Evolutionary conservation across 2,797 vertebrate species (phyloP), one percentile per base, ranked within the genome.

Genomic region (Sebastes ruberrimus): DNA sequence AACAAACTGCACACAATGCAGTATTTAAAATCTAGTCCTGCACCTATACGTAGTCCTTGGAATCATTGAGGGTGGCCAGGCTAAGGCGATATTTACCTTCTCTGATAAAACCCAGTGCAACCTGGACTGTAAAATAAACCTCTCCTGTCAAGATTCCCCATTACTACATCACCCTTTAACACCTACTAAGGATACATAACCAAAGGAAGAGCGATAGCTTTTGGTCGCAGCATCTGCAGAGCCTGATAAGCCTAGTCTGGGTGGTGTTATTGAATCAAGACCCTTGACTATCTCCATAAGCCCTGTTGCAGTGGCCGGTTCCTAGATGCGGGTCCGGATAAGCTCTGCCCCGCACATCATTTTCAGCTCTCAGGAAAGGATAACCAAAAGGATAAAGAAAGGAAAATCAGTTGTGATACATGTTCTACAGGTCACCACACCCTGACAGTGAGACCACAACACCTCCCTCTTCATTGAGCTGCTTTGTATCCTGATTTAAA

Each of bases 241-340:
- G 71, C 74, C 84, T 46, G 92, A 93, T 93, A 94, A 93, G 90
- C 86, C 68, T 49, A 30, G 71, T 86, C 69, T 69, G 78, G 86
- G 80, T 88, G 84, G 88, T 83, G 79, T 92, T 88, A 88, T 88
- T 82, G 83, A 92, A 84, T 91, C 87, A 85, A 86, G 83, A 90
- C 86, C 89, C 88, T 89, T 91, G 81, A 86, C 88, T 91, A 90
- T 92, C 88, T 87, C 84, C 70, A 72, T 83, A 90, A 89, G 86
- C 89, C 71, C 46, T 61, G 71, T 66, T 88, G 81, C 88, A 83
- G 82, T 86, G 88, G 81, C 71, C 79, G n/a, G 69, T 66, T 85
- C 74, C 68, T 57, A 72, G 90, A 91, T 90, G 60, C 60, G 33
- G 68, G 62, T 53, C 70, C 30, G 65, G 89, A 94, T 94, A 89